Evolutionary conservation across 2,113 vertebrate species (phyloP).

Genomic region (Manacus vitellinus): DNA sequence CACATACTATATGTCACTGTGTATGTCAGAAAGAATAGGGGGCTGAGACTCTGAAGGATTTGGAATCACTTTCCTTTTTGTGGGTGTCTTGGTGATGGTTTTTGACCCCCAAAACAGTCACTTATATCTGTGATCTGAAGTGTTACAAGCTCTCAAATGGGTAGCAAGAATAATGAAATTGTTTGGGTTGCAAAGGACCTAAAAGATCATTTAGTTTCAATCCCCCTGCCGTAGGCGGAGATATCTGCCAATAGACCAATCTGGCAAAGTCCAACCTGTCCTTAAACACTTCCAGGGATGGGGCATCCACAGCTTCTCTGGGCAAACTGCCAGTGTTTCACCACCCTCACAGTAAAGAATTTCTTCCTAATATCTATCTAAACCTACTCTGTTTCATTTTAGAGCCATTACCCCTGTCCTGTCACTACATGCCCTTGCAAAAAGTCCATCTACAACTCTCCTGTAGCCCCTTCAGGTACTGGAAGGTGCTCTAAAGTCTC

Average conservation of each 20-base stretch:
- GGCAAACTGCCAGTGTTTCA: background rate
- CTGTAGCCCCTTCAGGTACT: background rate
- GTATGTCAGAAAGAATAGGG: background rate
- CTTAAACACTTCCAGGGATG: background rate
- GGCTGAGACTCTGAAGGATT: background rate
- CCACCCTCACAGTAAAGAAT: background rate
- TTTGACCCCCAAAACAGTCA: background rate
- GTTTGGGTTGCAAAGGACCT: background rate
- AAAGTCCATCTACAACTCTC: background rate
- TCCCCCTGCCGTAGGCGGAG: no score
- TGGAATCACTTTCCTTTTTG: background rate
- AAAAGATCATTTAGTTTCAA: background rate
- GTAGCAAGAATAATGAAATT: background rate
- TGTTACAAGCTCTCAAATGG: background rate
- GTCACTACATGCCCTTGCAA: background rate
- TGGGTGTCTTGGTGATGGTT: background rate
- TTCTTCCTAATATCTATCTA: background rate
- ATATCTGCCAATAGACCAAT: background rate
- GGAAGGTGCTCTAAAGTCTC: background rate
- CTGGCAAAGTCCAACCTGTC: background rate
- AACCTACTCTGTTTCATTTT: background rate
- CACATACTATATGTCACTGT: background rate
- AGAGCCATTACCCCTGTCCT: background rate
- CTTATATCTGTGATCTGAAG: background rate
- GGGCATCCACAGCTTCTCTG: background rate